Evolutionary conservation across 1,140 invertebrate genomes (phyloP), one percentile per base, ranked within the genome.

Genomic region (Conus ventricosus): DNA sequence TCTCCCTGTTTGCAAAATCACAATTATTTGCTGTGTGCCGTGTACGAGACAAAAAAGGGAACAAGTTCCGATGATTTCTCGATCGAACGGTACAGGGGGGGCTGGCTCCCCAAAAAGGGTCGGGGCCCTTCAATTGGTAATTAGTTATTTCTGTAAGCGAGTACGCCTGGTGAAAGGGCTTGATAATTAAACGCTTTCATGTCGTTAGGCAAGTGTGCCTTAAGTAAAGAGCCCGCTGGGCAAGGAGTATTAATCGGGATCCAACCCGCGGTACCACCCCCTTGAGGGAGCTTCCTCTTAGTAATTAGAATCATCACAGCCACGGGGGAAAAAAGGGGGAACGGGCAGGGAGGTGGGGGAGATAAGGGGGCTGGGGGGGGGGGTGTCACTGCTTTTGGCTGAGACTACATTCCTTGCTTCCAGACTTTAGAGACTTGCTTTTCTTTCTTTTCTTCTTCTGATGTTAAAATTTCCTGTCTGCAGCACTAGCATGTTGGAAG

Each of bases 1-100:
- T 87, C 85, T 67, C 63, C 71, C 88, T 88, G 88, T 88, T 88
- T 88, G 83, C 60, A 80, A 83, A 88, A 88, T 88, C 75, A 88
- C 88, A 88, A 88, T 88, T 88, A 88, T 88, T 88, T 84, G 82
- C 84, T 71, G n/a, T 55, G 60, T 27, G 63, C 57, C 39, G 57
- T 88, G 25, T 75, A 55, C 85, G 75, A 23, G 85, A 87, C 54
- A 87, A 87, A 76, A 87, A 87, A 87, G 75, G 85, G 54, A 80
- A 80, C 71, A 71, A 80, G 85, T 87, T 87, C 85, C 85, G 85
- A 87, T 87, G 85, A 87, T 75, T 78, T 75, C 71, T 55, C 54
- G 51, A 87, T 78, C 71, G 71, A 87, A 78, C 54, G 67, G 27
- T 67, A 51, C 51, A 63, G 54, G 84, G 84, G 53, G 84, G 67